phyloP scores from a whole-genome alignment of 2,113 vertebrate species.

The Rattus norvegicus region DNA sequence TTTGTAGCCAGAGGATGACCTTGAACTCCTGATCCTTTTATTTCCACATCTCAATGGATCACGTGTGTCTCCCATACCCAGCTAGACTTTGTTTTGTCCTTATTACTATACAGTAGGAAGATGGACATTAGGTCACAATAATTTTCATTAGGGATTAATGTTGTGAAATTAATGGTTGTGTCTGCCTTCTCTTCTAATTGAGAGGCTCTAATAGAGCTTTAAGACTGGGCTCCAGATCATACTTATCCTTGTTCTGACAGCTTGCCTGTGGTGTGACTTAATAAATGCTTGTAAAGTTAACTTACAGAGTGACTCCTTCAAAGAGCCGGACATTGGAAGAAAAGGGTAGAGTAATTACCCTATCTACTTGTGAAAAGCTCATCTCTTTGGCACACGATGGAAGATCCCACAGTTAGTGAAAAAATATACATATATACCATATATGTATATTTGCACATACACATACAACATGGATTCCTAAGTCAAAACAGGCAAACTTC shows the following conservation, averaged over 20 bases:
- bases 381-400: neutral
- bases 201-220: neutral
- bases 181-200: neutral
- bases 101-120: neutral
- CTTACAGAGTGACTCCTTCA: neutral
- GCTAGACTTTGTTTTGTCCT: neutral
- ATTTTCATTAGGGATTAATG: neutral
- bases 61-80: neutral
- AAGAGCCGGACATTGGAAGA: neutral
- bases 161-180: neutral
- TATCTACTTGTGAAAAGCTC: neutral
- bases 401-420: neutral
- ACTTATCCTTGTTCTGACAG: neutral
- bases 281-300: neutral
- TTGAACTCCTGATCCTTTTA: neutral
- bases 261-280: neutral
- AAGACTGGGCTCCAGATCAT: neutral
- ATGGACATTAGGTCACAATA: neutral
- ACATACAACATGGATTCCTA: neutral
- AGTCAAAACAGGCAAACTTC: neutral
- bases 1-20: neutral
- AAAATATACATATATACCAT: neutral
- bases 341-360: neutral
- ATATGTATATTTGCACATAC: neutral
- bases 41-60: neutral